Percentiles rank a stretch among this genome's conserved stretches.
phyloP scores from a whole-genome alignment of 2,888 invertebrate genomes.

The Oscheius myriophilus region DNA sequence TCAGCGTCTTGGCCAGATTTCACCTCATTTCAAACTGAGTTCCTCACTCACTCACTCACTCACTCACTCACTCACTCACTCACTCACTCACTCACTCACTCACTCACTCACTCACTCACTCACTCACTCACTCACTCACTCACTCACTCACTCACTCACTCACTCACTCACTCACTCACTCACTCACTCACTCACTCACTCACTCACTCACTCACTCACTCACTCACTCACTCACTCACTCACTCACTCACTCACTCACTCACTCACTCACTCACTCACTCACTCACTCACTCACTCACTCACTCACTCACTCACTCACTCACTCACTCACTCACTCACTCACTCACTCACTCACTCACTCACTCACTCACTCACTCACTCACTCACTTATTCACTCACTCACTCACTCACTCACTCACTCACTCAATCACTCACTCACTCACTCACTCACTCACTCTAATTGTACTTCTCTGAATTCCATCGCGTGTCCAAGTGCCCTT shows the following conservation, averaged over 20 bases:
- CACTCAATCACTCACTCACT: neutral
- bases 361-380: neutral
- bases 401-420: neutral
- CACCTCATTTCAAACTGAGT: no score
- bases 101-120: neutral
- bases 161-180: neutral
- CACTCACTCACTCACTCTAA: neutral
- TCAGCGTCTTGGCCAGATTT: no score
- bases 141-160: neutral
- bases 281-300: neutral
- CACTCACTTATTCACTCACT: neutral
- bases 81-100: neutral
- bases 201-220: neutral
- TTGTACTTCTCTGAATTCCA: no score
- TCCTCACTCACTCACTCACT: neutral
- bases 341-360: neutral
- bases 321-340: neutral
- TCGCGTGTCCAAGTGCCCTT: no score
- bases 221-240: neutral
- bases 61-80: neutral
- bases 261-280: neutral
- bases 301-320: neutral
- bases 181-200: neutral
- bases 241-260: neutral
- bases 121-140: neutral